phyloP scores from a whole-genome alignment of 2,113 vertebrate species.

The Pycnonotus jocosus region DNA sequence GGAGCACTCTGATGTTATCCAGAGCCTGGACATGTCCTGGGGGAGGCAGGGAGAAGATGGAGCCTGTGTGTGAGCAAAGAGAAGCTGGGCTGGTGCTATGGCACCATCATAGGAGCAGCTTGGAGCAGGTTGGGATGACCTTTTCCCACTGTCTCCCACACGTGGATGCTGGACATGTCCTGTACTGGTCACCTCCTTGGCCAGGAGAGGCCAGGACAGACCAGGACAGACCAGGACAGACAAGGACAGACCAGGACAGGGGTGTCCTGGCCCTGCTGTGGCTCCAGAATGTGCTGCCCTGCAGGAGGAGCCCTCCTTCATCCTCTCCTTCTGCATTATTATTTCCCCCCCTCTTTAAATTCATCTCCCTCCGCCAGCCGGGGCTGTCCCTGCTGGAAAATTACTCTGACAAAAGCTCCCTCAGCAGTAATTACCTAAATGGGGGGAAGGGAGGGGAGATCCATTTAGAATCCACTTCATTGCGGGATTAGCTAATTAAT shows the following conservation, averaged over 20 bases:
- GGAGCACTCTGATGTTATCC: background rate
- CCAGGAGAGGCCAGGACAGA: background rate
- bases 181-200: background rate
- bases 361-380: constrained; percentile 61
- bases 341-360: constrained; percentile 41
- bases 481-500: constrained; percentile 99
- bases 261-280: background rate
- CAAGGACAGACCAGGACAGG: background rate
- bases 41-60: background rate
- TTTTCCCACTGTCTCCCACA: background rate
- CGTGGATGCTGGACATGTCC: background rate
- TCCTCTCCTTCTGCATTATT: background rate
- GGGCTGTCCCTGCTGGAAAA: constrained; percentile 79
- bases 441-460: constrained; percentile 79
- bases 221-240: background rate
- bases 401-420: constrained; percentile 89
- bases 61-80: background rate
- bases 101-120: background rate
- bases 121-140: background rate
- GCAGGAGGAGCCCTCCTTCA: background rate
- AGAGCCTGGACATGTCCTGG: background rate
- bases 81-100: background rate
- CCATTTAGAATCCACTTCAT: constrained; percentile 99
- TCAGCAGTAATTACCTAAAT: constrained; percentile 97
- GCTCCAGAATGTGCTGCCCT: background rate